Evolutionary conservation across 2,113 vertebrate genomes (phyloP).

Genomic region (Mystacornis crossleyi): DNA sequence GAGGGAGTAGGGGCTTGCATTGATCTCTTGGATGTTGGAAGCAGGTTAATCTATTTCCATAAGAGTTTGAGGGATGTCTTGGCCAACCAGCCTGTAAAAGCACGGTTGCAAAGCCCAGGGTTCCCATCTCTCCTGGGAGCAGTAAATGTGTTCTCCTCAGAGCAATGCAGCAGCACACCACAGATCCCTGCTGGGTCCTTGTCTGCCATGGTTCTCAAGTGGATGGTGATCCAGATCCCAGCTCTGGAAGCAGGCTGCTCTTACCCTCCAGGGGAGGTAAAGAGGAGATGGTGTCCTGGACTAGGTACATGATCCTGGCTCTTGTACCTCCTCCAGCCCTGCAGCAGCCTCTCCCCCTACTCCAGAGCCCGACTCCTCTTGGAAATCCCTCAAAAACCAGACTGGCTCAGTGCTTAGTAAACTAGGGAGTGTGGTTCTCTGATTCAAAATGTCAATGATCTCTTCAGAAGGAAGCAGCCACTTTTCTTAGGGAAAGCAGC

Average conservation of each 20-base stretch:
- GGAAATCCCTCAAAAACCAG: background rate
- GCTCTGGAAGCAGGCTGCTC: background rate
- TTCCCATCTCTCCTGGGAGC: background rate
- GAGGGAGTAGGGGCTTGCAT: background rate
- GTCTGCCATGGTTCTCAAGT: background rate
- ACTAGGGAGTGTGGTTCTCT: background rate
- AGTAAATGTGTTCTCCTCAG: background rate
- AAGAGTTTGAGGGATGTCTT: background rate
- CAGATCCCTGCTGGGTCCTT: background rate
- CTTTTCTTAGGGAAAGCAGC: background rate
- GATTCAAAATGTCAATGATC: background rate
- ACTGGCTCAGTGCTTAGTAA: background rate
- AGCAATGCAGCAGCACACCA: background rate
- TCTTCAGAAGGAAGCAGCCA: background rate
- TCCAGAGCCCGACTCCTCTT: background rate
- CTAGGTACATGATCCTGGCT: rapidly evolving
- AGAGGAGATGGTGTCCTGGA: background rate
- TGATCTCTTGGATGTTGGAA: background rate
- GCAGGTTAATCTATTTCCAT: background rate
- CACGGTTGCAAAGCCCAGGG: rapidly evolving
- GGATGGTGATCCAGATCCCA: background rate
- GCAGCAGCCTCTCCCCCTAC: background rate
- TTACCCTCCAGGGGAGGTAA: rapidly evolving
- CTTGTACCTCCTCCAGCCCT: background rate
- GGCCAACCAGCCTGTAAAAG: background rate